These are phyloP conservation scores for Germaria angustata DNA, from an alignment of 2,888 invertebrate species.

Conservation along the genomic window DNA sequence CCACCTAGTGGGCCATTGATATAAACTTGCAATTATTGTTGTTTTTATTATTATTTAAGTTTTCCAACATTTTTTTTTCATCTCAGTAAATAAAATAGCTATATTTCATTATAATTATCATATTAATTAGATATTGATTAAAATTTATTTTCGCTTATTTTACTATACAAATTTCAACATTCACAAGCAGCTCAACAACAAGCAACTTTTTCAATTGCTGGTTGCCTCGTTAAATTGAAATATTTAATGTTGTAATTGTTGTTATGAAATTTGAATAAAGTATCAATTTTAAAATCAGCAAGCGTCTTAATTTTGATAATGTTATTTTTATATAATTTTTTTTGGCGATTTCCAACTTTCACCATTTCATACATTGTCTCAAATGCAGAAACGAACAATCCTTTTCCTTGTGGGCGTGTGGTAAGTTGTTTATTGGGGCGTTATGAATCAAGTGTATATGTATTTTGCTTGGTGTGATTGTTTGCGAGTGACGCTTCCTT, in stretches of 20 bases:
- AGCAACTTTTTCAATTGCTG: slow-evolving; percentile 20
- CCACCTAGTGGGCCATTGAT: slow-evolving; percentile 59
- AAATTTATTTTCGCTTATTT: slow-evolving; percentile 4
- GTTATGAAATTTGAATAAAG: slow-evolving; percentile 36
- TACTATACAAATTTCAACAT: no score
- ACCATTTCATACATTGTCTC: slow-evolving; percentile 38
- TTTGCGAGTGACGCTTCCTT: not conserved
- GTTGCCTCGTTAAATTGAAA: slow-evolving; percentile 42
- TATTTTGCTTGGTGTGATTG: not conserved
- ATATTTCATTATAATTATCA: slow-evolving; percentile 64
- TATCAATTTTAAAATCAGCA: slow-evolving; percentile 54
- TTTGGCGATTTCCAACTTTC: slow-evolving; percentile 36
- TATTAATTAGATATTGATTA: slow-evolving; percentile 59
- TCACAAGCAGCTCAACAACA: not conserved
- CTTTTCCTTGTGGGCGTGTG: slow-evolving; percentile 42
- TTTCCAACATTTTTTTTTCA: not conserved
- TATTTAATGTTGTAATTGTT: slow-evolving; percentile 47
- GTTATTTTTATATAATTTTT: not conserved
- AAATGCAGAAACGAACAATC: not conserved
- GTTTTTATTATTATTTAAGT: slow-evolving; percentile 42
- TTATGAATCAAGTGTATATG: not conserved
- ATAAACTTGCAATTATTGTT: slow-evolving; percentile 30
- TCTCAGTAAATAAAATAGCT: slow-evolving; percentile 2
- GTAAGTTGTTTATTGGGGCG: slow-evolving; percentile 12
- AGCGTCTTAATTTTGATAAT: slow-evolving; percentile 37